A percentile compares a stretch with the other conserved stretches of the same genome.
These are phyloP conservation scores for Leptocoma aspasia DNA, from an alignment of 2,113 vertebrate species.

Conservation along the genomic window DNA sequence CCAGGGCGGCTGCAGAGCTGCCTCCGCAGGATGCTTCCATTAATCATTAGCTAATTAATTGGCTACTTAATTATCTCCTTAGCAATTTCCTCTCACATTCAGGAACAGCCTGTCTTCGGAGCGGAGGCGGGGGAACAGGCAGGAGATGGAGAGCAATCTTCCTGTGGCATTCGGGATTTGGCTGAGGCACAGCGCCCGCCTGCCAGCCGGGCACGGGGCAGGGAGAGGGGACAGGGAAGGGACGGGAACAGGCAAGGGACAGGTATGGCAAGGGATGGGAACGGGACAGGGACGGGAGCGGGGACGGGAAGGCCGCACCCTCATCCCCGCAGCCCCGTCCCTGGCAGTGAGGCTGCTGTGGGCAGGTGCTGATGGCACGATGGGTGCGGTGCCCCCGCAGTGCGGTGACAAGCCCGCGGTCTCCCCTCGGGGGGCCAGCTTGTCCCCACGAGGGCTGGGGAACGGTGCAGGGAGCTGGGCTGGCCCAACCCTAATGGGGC, in stretches of 20 bases:
- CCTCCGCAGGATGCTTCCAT: constrained; percentile 36
- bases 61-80: constrained; percentile 38
- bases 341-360: neutral
- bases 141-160: neutral
- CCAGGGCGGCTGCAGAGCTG: neutral
- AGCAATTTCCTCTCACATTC: constrained; percentile 38
- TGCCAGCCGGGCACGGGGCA: neutral
- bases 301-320: neutral
- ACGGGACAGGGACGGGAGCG: neutral
- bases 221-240: neutral
- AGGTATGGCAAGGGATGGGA: neutral
- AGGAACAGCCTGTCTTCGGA: constrained; percentile 34
- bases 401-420: neutral
- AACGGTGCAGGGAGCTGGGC: neutral
- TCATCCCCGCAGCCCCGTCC: neutral
- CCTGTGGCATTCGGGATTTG: neutral
- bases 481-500: fast-evolving
- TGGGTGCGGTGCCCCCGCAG: neutral
- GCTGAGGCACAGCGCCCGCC: neutral
- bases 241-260: neutral
- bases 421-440: no score
- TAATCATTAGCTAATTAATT: constrained; percentile 62
- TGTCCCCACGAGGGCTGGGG: neutral
- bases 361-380: neutral
- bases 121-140: constrained; percentile 32